These are phyloP conservation scores for Xestia sexstrigata DNA, from an alignment of 2,888 invertebrate genomes.

Conservation along the genomic window DNA sequence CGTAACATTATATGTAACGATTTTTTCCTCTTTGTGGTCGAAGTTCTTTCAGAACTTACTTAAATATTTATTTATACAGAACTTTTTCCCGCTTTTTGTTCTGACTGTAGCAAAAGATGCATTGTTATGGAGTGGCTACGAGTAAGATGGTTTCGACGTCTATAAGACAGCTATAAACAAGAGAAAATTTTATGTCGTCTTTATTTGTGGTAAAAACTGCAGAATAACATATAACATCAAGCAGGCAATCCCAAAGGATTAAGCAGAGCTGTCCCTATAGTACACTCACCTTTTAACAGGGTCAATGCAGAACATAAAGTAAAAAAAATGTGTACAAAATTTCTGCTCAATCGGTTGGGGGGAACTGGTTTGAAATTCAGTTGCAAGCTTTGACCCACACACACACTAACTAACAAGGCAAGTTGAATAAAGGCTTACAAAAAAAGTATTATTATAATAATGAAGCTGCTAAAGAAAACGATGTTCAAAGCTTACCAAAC, in stretches of 20 bases:
- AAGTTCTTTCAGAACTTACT: slow-evolving; percentile 29
- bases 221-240: not conserved
- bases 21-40: slow-evolving; percentile 28
- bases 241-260: not conserved
- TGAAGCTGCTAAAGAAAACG: not conserved
- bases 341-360: too few relatives aligned
- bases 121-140: slow-evolving; percentile 52
- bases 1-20: slow-evolving; percentile 26
- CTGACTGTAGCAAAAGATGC: slow-evolving; percentile 55
- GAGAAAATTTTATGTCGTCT: not conserved
- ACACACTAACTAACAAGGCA: too few relatives aligned
- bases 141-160: slow-evolving; percentile 34
- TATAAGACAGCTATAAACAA: slow-evolving; percentile 29
- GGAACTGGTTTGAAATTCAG: too few relatives aligned
- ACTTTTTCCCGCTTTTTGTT: slow-evolving; percentile 36
- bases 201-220: slow-evolving; percentile 11
- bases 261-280: not conserved
- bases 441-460: too few relatives aligned
- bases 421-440: too few relatives aligned
- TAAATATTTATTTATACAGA: slow-evolving; percentile 53
- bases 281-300: not conserved
- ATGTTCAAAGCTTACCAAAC: slow-evolving; percentile 6
- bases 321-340: not conserved
- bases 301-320: slow-evolving; percentile 6
- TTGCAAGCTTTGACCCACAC: too few relatives aligned